Conservation (phyloP, 2,113 vertebrate genomes). For the Equus przewalskii region DNA sequence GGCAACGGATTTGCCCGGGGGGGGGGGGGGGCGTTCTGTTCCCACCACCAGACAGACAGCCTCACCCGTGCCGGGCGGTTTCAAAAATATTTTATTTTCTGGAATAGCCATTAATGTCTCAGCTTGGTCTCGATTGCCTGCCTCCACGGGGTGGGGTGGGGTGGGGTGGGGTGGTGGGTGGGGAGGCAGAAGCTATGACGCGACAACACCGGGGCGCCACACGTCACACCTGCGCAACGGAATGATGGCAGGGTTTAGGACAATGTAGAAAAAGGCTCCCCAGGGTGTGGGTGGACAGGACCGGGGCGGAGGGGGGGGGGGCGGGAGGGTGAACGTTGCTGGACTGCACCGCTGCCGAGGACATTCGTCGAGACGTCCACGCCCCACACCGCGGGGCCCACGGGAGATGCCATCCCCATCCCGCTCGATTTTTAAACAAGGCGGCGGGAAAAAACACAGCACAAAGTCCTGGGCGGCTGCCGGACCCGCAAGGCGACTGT, state of each 20-base stretch:
- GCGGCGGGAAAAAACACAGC: background rate
- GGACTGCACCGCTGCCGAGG: background rate
- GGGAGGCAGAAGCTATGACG: constrained; percentile 60
- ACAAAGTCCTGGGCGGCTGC: background rate
- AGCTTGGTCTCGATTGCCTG: constrained; percentile 17
- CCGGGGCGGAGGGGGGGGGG: background rate
- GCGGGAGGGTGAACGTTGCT: background rate
- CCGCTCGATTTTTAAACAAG: background rate
- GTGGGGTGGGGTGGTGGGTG: background rate
- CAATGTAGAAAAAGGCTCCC: constrained; percentile 60
- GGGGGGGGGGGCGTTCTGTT: background rate
- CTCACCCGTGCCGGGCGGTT: background rate
- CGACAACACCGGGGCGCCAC: constrained; percentile 12
- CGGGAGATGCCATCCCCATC: background rate
- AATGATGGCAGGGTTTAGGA: constrained; percentile 68
- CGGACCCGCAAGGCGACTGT: fast-evolving
- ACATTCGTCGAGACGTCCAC: constrained; percentile 51
- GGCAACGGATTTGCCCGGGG: background rate
- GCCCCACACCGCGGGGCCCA: background rate
- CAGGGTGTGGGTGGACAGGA: background rate
- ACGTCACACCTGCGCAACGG: constrained; percentile 63
- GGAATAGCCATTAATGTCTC: constrained; percentile 72
- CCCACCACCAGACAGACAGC: background rate
- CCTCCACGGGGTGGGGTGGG: background rate
- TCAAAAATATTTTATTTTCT: constrained; percentile 80